Evolutionary conservation across 2,888 invertebrate genomes (phyloP).

Genomic region (Chironomus tentans): DNA sequence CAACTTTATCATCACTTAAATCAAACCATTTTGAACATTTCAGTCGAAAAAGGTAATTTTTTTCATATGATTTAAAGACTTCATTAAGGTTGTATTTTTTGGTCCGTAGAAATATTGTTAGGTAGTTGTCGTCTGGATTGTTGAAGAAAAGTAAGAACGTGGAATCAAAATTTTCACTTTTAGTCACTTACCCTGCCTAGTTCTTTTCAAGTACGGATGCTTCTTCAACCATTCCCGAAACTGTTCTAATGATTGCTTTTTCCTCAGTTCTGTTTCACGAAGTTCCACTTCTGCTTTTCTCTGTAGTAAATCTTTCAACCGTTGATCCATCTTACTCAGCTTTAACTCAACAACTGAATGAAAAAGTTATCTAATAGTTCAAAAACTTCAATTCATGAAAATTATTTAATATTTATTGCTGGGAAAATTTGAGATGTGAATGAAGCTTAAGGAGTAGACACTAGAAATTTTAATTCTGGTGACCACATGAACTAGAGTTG

Average conservation of each 20-base stretch:
- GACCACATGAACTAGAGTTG: no score
- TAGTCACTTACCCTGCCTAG: not conserved
- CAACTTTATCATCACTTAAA: not conserved
- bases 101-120: not conserved
- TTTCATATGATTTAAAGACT: not conserved
- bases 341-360: not conserved
- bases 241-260: not conserved
- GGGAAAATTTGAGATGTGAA: no score
- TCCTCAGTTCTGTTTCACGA: not conserved
- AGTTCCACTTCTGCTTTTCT: not conserved
- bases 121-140: not conserved
- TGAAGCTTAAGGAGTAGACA: no score
- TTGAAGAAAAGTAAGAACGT: no score
- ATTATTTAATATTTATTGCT: no score
- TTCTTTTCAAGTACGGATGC: not conserved
- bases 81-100: not conserved
- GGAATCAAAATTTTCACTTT: no score
- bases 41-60: not conserved
- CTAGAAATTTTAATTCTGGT: no score
- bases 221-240: not conserved
- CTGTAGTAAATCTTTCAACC: not conserved
- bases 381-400: no score
- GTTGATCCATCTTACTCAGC: not conserved
- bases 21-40: not conserved
- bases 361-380: not conserved